Base-by-base conservation (phyloP, 2,888 invertebrate genomes). In the Perizoma flavofasciatum region DNA sequence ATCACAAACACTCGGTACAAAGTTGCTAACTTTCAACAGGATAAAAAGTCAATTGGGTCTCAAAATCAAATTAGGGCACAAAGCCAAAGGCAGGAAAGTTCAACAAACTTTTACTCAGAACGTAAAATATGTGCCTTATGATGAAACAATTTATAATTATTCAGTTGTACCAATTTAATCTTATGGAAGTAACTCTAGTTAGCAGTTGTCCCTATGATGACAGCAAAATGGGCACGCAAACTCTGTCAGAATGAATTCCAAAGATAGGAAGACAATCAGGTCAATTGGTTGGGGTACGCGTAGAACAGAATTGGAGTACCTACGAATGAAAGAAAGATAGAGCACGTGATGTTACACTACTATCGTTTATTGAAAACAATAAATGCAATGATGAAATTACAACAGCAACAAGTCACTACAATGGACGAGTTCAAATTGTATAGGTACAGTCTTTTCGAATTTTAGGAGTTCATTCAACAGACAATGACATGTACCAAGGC, bases 311-410 rank as follows among this genome's bases (percentile, higher is more conserved):
- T 22, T 39, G 10, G 11, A 41, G n/a, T 41, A n/a, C 5, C 41
- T 5, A 41, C 41, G 9, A 41, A 41, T 4, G 9, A 8, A 8
- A 8, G 9, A n/a, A 11, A 5, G 33, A 39, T 71, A 72, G 71
- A 71, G 72, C 69, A 66, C 68, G 66, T 75, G 77, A 77, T 71
- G 58, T 72, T 1, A 22, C 22, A 22, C 72, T 77, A 83, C 49
- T 44, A 37, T 37, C 37, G 7, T 37, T 7, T 6, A 37, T 37
- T 37, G 1, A 37, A 37, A 7, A 37, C 37, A 1, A 6, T 37
- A 37, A 4, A 37, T 7, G 37, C 0, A 7, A 37, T 37, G 37
- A 37, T 37, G 37, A 37, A 37, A 37, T 37, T 6, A 5, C 7
- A 6, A 35, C 5, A 37, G 37, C 6, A 37, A 37, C 7, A 4